Percentiles rank a stretch among this genome's conserved stretches.
Evolutionary conservation across 2,113 vertebrate genomes (phyloP).

Genomic region (Cryptomyrus ogoouensis): DNA sequence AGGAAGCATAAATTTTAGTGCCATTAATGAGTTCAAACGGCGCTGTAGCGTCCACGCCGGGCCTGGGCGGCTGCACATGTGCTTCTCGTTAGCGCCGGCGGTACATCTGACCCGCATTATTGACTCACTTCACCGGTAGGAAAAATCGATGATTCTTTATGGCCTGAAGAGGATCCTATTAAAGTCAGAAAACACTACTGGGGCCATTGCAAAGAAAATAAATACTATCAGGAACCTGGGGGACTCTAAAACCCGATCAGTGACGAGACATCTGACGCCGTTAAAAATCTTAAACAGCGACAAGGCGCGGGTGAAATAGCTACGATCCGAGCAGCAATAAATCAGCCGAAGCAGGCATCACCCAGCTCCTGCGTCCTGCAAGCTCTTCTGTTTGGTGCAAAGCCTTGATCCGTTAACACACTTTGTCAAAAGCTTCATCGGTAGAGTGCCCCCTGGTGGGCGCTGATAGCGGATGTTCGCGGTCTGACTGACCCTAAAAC

Average conservation of each 20-base stretch:
- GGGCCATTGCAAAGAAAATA: slow-evolving; percentile 5
- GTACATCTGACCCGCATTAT: slow-evolving; percentile 71
- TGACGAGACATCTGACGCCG: background rate
- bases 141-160: slow-evolving; percentile 16
- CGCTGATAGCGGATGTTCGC: background rate
- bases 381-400: background rate
- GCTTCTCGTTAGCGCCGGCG: slow-evolving; percentile 70
- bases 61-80: slow-evolving; percentile 64
- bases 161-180: background rate
- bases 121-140: slow-evolving; percentile 55
- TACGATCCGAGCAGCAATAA: background rate
- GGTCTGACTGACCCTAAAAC: background rate
- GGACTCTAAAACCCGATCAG: background rate
- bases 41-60: slow-evolving; percentile 61
- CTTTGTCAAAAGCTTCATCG: background rate
- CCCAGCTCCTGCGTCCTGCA: background rate
- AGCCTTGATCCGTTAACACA: background rate
- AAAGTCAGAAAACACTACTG: slow-evolving; percentile 16
- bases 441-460: background rate
- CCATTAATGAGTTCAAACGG: slow-evolving; percentile 77
- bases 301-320: background rate
- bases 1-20: slow-evolving; percentile 82
- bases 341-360: background rate
- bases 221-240: background rate
- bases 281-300: background rate